Evolutionary conservation across 2,888 invertebrate genomes (phyloP).

Genomic region (Sphaeridia pumilis): DNA sequence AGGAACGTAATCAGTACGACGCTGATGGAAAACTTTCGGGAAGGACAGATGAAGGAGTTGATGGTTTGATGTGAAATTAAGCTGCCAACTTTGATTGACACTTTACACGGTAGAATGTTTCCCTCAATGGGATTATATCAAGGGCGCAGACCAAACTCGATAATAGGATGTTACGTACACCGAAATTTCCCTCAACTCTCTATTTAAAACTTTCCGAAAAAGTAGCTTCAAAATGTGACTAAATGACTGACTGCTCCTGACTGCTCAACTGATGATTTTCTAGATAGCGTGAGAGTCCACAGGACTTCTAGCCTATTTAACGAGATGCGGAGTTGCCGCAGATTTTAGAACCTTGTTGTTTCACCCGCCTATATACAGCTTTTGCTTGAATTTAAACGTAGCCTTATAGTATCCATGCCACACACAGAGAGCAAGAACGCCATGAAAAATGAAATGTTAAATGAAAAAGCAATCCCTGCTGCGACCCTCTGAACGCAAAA

Average conservation of each 20-base stretch:
- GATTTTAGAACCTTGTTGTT: background rate
- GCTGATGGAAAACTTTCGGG: no score
- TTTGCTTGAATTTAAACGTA: no score
- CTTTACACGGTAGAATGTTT: slow-evolving; percentile 17
- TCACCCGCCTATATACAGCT: background rate
- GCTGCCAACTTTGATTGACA: slow-evolving; percentile 27
- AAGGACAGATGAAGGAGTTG: background rate
- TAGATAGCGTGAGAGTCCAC: background rate
- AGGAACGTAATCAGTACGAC: no score
- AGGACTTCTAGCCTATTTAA: background rate
- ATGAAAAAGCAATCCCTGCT: no score
- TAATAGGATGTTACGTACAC: background rate
- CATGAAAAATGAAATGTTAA: no score
- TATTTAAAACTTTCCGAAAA: background rate
- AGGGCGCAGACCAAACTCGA: background rate
- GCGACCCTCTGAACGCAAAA: no score
- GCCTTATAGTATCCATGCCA: no score
- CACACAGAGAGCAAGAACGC: no score
- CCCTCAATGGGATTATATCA: slow-evolving; percentile 9
- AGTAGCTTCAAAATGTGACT: background rate
- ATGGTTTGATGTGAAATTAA: slow-evolving; percentile 20
- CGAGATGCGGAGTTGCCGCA: background rate
- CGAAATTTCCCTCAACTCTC: background rate
- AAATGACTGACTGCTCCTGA: slow-evolving; percentile 2
- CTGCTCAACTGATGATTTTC: background rate